phyloP scores from a whole-genome alignment of 2,113 vertebrate species.

The Saccopteryx leptura region DNA sequence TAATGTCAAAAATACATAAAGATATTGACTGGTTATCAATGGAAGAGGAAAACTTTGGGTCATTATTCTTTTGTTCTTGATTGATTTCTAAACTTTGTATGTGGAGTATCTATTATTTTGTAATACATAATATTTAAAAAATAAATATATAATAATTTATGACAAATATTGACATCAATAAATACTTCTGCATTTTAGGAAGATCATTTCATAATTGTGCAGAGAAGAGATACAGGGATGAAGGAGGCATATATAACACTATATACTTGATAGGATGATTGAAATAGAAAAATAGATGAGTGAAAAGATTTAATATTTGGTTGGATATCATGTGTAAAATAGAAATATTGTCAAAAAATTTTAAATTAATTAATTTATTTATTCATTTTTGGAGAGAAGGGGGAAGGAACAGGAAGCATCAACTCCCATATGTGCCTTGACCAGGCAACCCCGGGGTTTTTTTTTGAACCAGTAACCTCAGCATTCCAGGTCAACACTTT shows the following conservation, averaged over 20 bases:
- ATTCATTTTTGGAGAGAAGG: too few relatives aligned
- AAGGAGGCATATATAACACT: not conserved
- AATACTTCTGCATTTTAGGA: not conserved
- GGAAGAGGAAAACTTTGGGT: not conserved
- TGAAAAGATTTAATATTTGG: not conserved
- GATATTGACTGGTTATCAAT: not conserved
- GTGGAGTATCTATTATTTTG: not conserved
- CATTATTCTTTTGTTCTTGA: not conserved
- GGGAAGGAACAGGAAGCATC: too few relatives aligned
- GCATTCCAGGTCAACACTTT: too few relatives aligned
- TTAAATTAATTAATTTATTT: too few relatives aligned
- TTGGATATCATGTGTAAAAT: not conserved
- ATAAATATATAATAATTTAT: not conserved
- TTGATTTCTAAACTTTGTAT: not conserved
- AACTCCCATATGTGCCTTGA: too few relatives aligned
- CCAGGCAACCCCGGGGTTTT: too few relatives aligned
- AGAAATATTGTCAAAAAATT: not conserved
- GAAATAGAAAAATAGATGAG: not conserved
- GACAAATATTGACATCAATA: not conserved
- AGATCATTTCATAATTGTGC: not conserved
- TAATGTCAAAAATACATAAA: constrained; percentile 17
- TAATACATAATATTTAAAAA: not conserved
- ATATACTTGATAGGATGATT: not conserved
- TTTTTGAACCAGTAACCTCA: too few relatives aligned
- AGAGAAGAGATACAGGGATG: not conserved